Base-by-base conservation (phyloP, 2,888 invertebrate genomes). In the Nasonia oneida region DNA sequence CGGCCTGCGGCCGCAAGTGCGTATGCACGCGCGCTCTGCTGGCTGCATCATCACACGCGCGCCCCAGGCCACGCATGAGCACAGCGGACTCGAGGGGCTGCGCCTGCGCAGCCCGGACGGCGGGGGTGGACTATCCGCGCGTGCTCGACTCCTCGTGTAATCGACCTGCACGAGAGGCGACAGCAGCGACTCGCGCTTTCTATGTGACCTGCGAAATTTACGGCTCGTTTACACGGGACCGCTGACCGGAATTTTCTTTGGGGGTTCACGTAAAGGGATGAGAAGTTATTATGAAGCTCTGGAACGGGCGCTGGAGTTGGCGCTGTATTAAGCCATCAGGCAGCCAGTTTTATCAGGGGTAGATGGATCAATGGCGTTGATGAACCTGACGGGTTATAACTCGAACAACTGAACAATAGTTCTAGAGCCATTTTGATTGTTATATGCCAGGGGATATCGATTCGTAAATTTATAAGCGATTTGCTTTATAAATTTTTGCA, bases 21-120 rank as follows among this genome's bases (percentile, higher is more conserved):
- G 39, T 37, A 53, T 15, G 50, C 50, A 15, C 18, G 61, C 42
- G 42, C 1, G 50, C 15, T 47, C 50, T 70, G 37, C 37, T 37
- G 39, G 23, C 42, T 4, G 57, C 18, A n/a, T 37, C n/a, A 33
- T 1, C 15, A 23, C 47, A n/a, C 18, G 67, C 15, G 80, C 14
- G 3, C 15, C 71, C 39, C 14, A 18, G 74, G 10, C 6, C 29
- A 81, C 81, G 81, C 81, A 81, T 81, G 81, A 81, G 81, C 81
- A 61, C 33, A 42, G 10, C 33, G n/a, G 6, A 61, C n/a, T n/a
- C 3, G 37, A 39, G 14, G 14, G 39, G n/a, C 42, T 33, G 29
- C 74, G 81, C 23, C 10, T 39, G 33, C 64, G 57, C 33, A 29
- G 53, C 67, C 33, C 33, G 14, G 29, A 14, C 3, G 14, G 57